These are phyloP conservation scores for Halcyon smyrnensis DNA, from an alignment of 2,797 vertebrate species.

Conservation along the genomic window DNA sequence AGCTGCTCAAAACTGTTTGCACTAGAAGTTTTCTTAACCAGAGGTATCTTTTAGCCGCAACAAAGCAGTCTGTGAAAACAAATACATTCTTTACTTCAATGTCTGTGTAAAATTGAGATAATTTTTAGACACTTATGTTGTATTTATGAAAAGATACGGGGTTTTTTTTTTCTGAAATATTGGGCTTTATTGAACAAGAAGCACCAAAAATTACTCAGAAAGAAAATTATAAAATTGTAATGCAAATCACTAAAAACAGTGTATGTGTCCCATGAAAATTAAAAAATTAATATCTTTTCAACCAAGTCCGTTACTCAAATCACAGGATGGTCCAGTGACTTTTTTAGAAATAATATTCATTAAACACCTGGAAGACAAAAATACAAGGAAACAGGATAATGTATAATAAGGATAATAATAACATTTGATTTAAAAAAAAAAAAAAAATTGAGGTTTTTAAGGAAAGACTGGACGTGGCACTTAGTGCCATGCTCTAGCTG, in stretches of 20 bases:
- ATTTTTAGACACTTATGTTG: background rate
- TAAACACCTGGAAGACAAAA: background rate
- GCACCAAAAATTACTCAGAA: background rate
- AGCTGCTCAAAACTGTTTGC: conserved; percentile 51
- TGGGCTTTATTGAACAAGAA: background rate
- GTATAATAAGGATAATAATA: no score
- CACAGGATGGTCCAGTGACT: background rate
- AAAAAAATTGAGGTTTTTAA: no score
- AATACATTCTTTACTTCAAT: background rate
- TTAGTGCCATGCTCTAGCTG: no score
- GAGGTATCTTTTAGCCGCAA: background rate
- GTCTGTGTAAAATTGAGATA: background rate
- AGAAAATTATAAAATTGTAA: background rate
- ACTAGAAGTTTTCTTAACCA: conserved; percentile 45
- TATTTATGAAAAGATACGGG: background rate
- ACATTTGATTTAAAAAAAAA: no score
- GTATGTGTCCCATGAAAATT: background rate
- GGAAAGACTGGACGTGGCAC: no score
- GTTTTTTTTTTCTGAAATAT: background rate
- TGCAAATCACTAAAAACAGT: background rate
- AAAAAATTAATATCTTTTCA: background rate
- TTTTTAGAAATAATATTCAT: background rate
- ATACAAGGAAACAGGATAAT: background rate
- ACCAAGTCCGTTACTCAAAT: background rate
- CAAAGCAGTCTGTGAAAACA: background rate